Percentiles rank a stretch among this genome's conserved stretches.
Conservation (phyloP, 2,888 invertebrate species). For the Oeneis ivallda region DNA sequence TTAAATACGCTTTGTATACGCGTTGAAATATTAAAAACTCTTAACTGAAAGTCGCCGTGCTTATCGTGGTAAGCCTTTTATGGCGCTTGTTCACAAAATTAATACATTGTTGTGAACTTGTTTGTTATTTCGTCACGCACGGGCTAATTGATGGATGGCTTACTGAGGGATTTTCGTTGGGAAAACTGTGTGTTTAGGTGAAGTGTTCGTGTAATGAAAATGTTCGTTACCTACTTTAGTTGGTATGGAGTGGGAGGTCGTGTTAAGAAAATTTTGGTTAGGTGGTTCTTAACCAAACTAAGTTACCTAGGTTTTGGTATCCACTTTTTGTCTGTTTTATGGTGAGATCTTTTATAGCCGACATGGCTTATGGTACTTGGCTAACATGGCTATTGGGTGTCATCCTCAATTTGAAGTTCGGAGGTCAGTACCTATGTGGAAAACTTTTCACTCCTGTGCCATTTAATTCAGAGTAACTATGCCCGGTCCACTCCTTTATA, state of each 20-base stretch:
- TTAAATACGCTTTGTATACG: constrained; percentile 34
- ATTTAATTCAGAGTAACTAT: no score
- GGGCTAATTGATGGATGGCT: constrained; percentile 40
- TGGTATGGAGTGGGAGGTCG: neutral
- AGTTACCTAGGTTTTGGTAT: no score
- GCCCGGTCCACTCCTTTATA: no score
- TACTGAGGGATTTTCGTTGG: constrained; percentile 28
- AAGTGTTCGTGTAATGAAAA: constrained; percentile 19
- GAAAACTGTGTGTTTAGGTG: constrained; percentile 23
- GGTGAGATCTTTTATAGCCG: no score
- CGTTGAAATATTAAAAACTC: constrained; percentile 41
- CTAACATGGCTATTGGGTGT: no score
- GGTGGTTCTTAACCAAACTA: no score
- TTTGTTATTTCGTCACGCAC: constrained; percentile 47
- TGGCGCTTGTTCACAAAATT: constrained; percentile 38
- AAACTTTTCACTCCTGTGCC: no score
- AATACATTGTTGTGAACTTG: constrained; percentile 40
- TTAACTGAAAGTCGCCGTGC: constrained; percentile 34
- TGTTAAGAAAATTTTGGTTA: no score
- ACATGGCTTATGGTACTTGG: no score
- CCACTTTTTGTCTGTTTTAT: no score
- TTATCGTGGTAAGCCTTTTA: constrained; percentile 37
- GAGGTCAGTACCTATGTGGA: no score
- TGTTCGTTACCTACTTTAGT: constrained; percentile 6
- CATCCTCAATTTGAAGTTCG: no score